A percentile compares a stretch with the other conserved stretches of the same genome.
These are phyloP conservation scores for Enteromius viviparus DNA, from an alignment of 2,797 vertebrate species.

Conservation along the genomic window DNA sequence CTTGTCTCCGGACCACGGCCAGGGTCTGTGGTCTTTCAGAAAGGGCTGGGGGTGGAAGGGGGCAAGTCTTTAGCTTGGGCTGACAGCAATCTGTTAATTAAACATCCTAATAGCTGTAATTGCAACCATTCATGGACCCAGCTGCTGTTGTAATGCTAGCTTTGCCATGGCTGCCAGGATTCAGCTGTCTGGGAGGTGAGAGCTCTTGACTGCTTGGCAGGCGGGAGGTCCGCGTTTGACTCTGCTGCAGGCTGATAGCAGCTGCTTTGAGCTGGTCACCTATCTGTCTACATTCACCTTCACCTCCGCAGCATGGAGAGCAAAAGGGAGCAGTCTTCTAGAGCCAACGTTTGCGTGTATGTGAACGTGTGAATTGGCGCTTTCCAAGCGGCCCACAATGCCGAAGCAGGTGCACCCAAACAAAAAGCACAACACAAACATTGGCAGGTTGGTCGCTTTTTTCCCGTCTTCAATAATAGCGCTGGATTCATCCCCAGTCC, in stretches of 20 bases:
- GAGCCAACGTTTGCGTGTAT: neutral
- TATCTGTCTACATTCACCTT: conserved; percentile 51
- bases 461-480: conserved; percentile 23
- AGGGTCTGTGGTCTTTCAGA: conserved; percentile 42
- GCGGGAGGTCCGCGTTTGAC: conserved; percentile 53
- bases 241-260: conserved; percentile 66
- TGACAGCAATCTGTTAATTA: conserved; percentile 84
- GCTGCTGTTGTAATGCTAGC: conserved; percentile 81
- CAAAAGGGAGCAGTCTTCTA: conserved; percentile 8
- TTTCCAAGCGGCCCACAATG: conserved; percentile 52
- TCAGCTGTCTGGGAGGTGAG: conserved; percentile 63
- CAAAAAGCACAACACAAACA: conserved; percentile 57
- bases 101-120: conserved; percentile 77
- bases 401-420: conserved; percentile 64
- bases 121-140: conserved; percentile 78
- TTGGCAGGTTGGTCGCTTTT: conserved; percentile 47
- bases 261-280: conserved; percentile 57
- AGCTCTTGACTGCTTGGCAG: conserved; percentile 50
- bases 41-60: conserved; percentile 37
- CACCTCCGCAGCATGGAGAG: conserved; percentile 46
- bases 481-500: conserved; percentile 32
- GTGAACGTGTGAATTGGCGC: conserved; percentile 16
- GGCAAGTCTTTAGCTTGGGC: conserved; percentile 67
- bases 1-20: neutral
- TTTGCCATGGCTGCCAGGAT: conserved; percentile 73